A percentile compares a stretch with the other conserved stretches of the same genome.
phyloP scores from a whole-genome alignment of 2,888 invertebrate species.

The Azorinus chamasolen region DNA sequence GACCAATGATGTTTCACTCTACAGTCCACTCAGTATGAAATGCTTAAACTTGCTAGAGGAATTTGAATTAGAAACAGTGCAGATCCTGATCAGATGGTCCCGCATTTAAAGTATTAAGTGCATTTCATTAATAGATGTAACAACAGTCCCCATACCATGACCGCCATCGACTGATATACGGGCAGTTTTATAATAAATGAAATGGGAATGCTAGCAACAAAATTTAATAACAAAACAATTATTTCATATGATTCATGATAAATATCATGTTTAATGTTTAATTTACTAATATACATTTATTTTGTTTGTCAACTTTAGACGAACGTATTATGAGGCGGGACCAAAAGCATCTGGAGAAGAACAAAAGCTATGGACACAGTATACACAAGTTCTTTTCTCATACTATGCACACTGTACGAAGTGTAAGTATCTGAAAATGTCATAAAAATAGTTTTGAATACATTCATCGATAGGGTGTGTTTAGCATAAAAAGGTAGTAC shows the following conservation, averaged over 20 bases:
- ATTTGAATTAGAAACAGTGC: too few species aligned
- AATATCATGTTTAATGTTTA: not conserved
- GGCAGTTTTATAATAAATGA: too few species aligned
- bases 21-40: too few species aligned
- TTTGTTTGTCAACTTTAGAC: conserved; percentile 1
- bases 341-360: conserved; percentile 21
- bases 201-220: too few species aligned
- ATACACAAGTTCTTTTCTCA: conserved; percentile 35
- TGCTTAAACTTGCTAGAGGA: too few species aligned
- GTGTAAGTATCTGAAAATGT: conserved; percentile 25
- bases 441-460: not conserved
- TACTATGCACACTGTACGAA: conserved; percentile 32
- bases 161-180: too few species aligned
- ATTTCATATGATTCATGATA: not conserved
- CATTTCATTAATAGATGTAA: too few species aligned
- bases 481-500: too few species aligned
- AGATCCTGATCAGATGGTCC: too few species aligned
- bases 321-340: not conserved
- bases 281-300: not conserved
- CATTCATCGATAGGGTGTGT: not conserved
- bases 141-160: too few species aligned
- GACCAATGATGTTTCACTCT: too few species aligned
- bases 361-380: conserved; percentile 27
- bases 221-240: too few species aligned
- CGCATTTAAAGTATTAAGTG: not conserved